Conservation (phyloP, 2,888 invertebrate species). For the Cheilosia urbana region DNA sequence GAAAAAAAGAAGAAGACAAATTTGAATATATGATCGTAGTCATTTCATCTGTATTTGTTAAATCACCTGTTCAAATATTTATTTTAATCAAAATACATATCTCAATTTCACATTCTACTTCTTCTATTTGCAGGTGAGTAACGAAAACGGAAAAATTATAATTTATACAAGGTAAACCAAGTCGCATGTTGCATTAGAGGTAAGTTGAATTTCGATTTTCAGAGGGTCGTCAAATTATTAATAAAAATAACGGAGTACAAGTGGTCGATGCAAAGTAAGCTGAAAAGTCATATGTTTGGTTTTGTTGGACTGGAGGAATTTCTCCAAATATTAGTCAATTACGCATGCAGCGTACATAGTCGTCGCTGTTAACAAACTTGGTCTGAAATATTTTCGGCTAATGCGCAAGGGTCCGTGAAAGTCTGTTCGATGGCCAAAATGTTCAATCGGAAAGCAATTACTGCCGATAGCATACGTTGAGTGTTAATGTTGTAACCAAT, state of each 20-base stretch:
- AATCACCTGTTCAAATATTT: constrained; percentile 41
- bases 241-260: neutral
- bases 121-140: constrained; percentile 64
- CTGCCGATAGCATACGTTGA: neutral
- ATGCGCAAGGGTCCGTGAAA: constrained; percentile 37
- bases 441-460: neutral
- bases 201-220: constrained; percentile 19
- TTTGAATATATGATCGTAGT: too few relatives aligned
- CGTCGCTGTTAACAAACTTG: neutral
- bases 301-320: neutral
- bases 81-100: constrained; percentile 21
- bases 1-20: too few relatives aligned
- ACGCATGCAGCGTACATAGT: constrained; percentile 7
- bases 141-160: constrained; percentile 1
- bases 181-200: constrained; percentile 18
- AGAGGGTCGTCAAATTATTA: constrained; percentile 13
- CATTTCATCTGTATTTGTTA: constrained; percentile 3
- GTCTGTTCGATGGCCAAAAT: constrained; percentile 6
- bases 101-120: constrained; percentile 55
- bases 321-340: constrained; percentile 30
- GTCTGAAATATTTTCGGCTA: constrained; percentile 11
- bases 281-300: neutral
- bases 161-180: neutral
- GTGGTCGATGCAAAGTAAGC: neutral
- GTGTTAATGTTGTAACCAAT: constrained; percentile 44